Percentiles rank a stretch among this genome's conserved stretches.
phyloP scores from a whole-genome alignment of 2,113 vertebrate genomes.

The Urocolius indicus region DNA sequence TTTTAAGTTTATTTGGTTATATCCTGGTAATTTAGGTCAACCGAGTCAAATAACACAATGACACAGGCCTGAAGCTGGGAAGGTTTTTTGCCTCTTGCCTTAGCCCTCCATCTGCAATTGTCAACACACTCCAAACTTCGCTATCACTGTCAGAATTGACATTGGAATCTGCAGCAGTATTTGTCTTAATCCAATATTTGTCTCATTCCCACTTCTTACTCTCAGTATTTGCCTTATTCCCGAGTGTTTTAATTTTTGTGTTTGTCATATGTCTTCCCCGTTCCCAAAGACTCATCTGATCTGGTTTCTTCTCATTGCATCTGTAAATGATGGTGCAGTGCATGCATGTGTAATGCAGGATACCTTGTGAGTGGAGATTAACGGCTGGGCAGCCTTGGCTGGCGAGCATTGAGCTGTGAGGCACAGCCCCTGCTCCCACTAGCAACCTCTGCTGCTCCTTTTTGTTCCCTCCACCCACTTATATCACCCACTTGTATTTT shows the following conservation, averaged over 20 bases:
- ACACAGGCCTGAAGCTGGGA: background rate
- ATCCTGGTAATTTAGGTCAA: slow-evolving; percentile 8
- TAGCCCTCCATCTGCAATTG: slow-evolving; percentile 67
- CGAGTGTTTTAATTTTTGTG: slow-evolving; percentile 63
- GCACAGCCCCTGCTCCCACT: background rate
- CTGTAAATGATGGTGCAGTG: slow-evolving; percentile 44
- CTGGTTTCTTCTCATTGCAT: slow-evolving; percentile 52
- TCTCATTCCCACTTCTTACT: slow-evolving; percentile 76
- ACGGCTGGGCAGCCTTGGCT: background rate
- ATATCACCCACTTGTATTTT: fast-evolving
- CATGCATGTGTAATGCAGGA: slow-evolving; percentile 42
- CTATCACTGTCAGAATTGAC: slow-evolving; percentile 67
- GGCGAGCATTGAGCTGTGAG: background rate
- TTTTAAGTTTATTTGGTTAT: slow-evolving; percentile 35
- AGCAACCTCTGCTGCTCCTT: background rate
- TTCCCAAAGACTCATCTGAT: slow-evolving; percentile 55
- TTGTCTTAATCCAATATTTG: slow-evolving; percentile 84
- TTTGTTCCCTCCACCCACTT: background rate
- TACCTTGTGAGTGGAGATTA: background rate
- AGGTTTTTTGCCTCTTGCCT: slow-evolving; percentile 40
- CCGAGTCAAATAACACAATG: background rate
- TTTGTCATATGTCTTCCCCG: slow-evolving; percentile 70
- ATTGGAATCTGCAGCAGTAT: slow-evolving; percentile 70
- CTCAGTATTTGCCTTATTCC: slow-evolving; percentile 80
- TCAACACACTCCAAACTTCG: slow-evolving; percentile 69